A percentile compares a stretch with the other conserved stretches of the same genome.
These are phyloP conservation scores for Malaclemys terrapin DNA, from an alignment of 2,113 vertebrate species.

Conservation along the genomic window DNA sequence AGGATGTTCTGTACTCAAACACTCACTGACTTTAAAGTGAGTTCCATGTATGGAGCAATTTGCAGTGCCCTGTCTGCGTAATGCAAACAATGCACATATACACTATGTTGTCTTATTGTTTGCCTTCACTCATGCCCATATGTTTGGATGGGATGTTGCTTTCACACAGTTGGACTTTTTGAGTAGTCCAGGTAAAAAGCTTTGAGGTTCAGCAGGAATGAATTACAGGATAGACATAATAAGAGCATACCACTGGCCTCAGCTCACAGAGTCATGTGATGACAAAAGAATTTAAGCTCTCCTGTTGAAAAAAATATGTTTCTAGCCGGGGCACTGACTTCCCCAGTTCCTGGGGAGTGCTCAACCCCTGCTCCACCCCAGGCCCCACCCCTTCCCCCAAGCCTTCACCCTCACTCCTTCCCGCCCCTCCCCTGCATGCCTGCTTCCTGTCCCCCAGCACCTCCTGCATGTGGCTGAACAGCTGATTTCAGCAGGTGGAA, in stretches of 20 bases:
- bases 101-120: not conserved
- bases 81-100: not conserved
- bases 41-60: not conserved
- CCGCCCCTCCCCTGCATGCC: too few species aligned
- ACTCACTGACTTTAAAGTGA: rapidly evolving
- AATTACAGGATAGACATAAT: not conserved
- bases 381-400: too few species aligned
- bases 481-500: too few species aligned
- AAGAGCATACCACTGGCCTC: not conserved
- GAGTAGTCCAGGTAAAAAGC: not conserved
- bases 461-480: too few species aligned
- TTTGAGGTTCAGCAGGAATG: not conserved
- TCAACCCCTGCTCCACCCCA: too few species aligned
- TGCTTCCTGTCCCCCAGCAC: too few species aligned
- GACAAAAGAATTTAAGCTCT: not conserved
- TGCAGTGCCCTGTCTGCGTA: not conserved
- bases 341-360: too few species aligned
- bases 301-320: not conserved
- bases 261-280: not conserved
- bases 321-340: not conserved
- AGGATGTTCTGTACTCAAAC: not conserved
- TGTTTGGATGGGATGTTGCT: not conserved
- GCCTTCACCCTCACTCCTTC: too few species aligned
- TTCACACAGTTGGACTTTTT: not conserved
- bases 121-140: not conserved